phyloP scores from a whole-genome alignment of 2,113 vertebrate genomes.

The Tylochromis polylepis region DNA sequence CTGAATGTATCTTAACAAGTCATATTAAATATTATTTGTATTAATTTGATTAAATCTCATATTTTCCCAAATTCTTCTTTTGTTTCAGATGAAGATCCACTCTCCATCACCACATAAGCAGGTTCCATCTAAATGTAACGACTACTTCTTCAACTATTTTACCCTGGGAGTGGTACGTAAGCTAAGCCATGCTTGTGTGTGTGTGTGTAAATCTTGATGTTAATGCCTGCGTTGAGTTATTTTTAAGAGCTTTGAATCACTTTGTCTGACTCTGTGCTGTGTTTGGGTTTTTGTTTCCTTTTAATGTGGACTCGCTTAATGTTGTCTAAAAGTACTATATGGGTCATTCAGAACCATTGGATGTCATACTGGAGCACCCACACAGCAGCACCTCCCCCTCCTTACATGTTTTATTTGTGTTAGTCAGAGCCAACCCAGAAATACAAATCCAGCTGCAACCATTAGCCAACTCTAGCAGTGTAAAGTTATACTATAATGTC shows the following conservation, averaged over 20 bases:
- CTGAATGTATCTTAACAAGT: neutral
- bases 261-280: neutral
- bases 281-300: neutral
- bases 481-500: neutral
- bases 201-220: neutral
- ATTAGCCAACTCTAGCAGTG: neutral
- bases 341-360: neutral
- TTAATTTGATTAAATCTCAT: neutral
- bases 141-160: conserved; percentile 99
- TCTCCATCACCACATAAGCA: conserved; percentile 98
- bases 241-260: neutral
- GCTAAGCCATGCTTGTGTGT: neutral
- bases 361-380: neutral
- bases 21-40: neutral
- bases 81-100: conserved; percentile 96
- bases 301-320: neutral
- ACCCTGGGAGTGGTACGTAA: conserved; percentile 94
- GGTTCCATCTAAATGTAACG: conserved; percentile 97
- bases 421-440: neutral
- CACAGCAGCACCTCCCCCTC: neutral
- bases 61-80: neutral
- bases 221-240: neutral
- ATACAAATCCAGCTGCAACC: neutral
- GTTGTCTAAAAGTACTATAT: neutral
- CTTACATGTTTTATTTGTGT: neutral